These are phyloP conservation scores for Botia almorhae DNA, from an alignment of 2,797 vertebrate species.

Conservation along the genomic window DNA sequence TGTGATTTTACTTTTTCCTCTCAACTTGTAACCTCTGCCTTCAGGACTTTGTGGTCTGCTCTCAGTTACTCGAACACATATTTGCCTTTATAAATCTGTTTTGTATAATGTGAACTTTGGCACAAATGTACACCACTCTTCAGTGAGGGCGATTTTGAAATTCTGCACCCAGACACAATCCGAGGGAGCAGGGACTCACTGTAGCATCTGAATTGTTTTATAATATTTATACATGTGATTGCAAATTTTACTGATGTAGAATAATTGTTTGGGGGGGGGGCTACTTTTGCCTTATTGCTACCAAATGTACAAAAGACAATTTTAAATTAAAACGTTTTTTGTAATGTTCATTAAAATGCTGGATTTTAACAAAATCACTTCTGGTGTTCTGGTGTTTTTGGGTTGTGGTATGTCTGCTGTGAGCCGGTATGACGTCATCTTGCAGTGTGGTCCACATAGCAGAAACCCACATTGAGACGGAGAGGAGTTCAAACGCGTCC, in stretches of 20 bases:
- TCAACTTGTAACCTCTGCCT: neutral
- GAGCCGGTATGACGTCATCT: constrained; percentile 78
- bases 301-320: constrained; percentile 76
- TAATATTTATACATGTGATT: constrained; percentile 77
- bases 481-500: constrained; percentile 24
- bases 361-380: constrained; percentile 73
- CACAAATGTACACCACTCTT: constrained; percentile 39
- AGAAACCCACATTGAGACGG: constrained; percentile 12
- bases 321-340: constrained; percentile 76
- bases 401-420: constrained; percentile 27
- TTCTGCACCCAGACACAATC: constrained; percentile 49
- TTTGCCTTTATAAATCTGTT: constrained; percentile 35
- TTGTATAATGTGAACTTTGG: constrained; percentile 38
- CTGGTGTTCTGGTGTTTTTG: neutral
- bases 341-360: constrained; percentile 83
- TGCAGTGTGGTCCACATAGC: constrained; percentile 70
- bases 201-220: constrained; percentile 74
- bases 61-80: constrained; percentile 13
- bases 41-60: constrained; percentile 17
- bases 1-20: neutral
- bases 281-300: constrained; percentile 80
- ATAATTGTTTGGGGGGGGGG: constrained; percentile 64
- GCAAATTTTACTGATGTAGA: constrained; percentile 73
- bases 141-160: constrained; percentile 37
- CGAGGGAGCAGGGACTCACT: constrained; percentile 67